Evolutionary conservation across 2,113 vertebrate species (phyloP).

Genomic region (Pterocles gutturalis): DNA sequence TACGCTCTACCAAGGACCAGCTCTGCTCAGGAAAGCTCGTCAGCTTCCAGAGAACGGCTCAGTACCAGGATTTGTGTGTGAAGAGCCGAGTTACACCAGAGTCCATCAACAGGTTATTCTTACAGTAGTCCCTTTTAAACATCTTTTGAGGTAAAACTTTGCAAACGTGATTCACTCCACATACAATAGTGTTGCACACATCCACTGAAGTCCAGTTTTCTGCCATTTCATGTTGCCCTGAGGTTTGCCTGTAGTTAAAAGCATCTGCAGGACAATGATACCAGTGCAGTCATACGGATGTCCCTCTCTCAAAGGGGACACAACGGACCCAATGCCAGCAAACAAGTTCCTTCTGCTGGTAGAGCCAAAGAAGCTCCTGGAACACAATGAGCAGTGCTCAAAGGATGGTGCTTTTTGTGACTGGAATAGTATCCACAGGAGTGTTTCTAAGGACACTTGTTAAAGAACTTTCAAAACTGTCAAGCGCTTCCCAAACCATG

Average conservation of each 20-base stretch:
- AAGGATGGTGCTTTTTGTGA: not conserved
- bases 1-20: accelerated
- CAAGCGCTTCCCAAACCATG: not conserved
- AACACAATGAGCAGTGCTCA: not conserved
- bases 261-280: not conserved
- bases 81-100: not conserved
- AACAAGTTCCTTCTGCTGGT: not conserved
- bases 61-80: not conserved
- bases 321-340: not conserved
- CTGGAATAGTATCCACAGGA: not conserved
- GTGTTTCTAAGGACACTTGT: not conserved
- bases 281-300: accelerated
- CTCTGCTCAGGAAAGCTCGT: not conserved
- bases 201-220: not conserved
- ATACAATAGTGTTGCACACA: not conserved
- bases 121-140: not conserved
- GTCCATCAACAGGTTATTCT: not conserved
- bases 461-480: not conserved
- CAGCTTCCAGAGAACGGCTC: not conserved
- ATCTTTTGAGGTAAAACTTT: not conserved
- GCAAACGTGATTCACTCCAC: not conserved
- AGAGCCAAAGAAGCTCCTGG: not conserved
- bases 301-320: not conserved
- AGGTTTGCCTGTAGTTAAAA: not conserved
- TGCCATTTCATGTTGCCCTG: not conserved